Base-by-base conservation (phyloP, 2,797 vertebrate genomes). In the Sebastes trivittatus region DNA sequence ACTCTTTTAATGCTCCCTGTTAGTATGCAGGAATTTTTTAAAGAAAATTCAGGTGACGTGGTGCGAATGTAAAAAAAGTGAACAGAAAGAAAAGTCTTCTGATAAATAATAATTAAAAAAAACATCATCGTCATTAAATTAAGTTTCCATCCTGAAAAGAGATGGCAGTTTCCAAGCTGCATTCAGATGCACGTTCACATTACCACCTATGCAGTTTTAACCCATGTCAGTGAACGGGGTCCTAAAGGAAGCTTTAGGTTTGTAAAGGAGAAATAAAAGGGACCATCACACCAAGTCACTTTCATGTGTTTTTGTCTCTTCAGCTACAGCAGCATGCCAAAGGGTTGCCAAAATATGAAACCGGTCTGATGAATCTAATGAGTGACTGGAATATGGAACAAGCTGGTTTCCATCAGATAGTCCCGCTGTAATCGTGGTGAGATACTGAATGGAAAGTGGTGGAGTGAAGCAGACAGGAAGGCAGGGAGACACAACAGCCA, bases 361-460 rank as follows among this genome's bases (percentile, higher is more conserved):
- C 14, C 14, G 42, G 42, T 77, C 32, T 42, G 49, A 61, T 18
- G 8, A n/a, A 59, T 69, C n/a, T 61, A 62, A 68, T 52, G 23
- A 63, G 27, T 60, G 52, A 46, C 63, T 38, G 59, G 25, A 82
- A 64, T 56, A 49, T 34, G 46, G 65, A 70, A 72, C 30, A 69
- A 52, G 22, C 20, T 76, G 66, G 8, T 81, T 73, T 76, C 9
- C 6, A 77, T 80, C 66, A 70, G 32, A 59, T 11, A 30, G 58
- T 55, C 20, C 13, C 3, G 2, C 34, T 32, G 25, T 59, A 9
- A 74, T 29, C 20, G 29, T 16, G 5, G 16, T 25, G 30, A 65
- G 64, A 77, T 27, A 60, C 42, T 58, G 55, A 77, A 38, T 36
- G 75, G 82, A 85, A 85, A 82, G 58, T 29, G 69, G 54, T 16